Conservation (phyloP, 2,888 invertebrate species). For the Empis stercorea region DNA sequence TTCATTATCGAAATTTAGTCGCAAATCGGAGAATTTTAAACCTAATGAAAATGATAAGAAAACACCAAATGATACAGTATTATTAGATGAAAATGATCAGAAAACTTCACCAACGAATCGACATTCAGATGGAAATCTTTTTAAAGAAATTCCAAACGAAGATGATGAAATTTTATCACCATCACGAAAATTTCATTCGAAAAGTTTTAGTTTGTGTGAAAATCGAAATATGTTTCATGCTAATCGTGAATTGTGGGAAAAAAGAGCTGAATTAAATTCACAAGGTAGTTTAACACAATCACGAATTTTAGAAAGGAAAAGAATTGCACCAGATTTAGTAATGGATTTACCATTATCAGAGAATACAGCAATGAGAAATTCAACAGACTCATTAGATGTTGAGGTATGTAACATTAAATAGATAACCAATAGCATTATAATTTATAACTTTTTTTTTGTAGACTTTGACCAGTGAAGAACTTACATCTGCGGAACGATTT, state of each 20-base stretch:
- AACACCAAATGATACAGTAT: background rate
- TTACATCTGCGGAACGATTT: slow-evolving; percentile 63
- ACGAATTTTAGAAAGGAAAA: slow-evolving; percentile 21
- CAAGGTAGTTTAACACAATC: slow-evolving; percentile 34
- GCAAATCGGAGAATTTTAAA: slow-evolving; percentile 12
- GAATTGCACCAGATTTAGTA: slow-evolving; percentile 63
- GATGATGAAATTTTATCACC: slow-evolving; percentile 8
- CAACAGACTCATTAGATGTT: slow-evolving; percentile 23
- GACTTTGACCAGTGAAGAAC: slow-evolving; percentile 41
- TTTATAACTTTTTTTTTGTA: background rate
- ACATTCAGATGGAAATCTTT: slow-evolving; percentile 14
- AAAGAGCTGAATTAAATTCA: slow-evolving; percentile 43
- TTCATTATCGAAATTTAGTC: slow-evolving; percentile 1
- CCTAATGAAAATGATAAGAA: slow-evolving; percentile 1
- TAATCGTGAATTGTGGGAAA: slow-evolving; percentile 49
- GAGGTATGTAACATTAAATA: slow-evolving; percentile 15
- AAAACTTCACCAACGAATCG: slow-evolving; percentile 4
- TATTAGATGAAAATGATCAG: background rate
- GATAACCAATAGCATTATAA: no score
- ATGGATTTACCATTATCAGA: slow-evolving; percentile 61
- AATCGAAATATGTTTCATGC: slow-evolving; percentile 19
- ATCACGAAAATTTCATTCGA: slow-evolving; percentile 14
- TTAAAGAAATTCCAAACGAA: slow-evolving; percentile 8
- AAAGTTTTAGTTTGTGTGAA: slow-evolving; percentile 11
- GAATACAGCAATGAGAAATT: slow-evolving; percentile 22